Evolutionary conservation across 1,140 invertebrate genomes (phyloP), one percentile per base, ranked within the genome.

Genomic region (Zaprionus capensis): DNA sequence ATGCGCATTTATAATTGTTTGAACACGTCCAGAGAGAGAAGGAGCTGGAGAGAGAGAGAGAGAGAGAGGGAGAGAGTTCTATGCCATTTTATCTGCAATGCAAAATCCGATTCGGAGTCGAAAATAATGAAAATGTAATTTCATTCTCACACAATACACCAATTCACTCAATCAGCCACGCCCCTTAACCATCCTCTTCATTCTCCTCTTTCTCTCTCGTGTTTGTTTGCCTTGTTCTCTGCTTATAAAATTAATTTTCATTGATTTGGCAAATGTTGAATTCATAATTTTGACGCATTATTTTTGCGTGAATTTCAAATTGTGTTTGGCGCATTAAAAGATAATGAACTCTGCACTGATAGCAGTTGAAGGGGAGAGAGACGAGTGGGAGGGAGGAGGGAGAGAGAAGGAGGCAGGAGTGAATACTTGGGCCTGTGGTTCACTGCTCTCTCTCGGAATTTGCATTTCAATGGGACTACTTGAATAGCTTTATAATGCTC

Each of bases 281-380:
- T 88, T 90, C 71, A 90, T 88, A 88, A 88, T 88, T 88, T 90
- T 90, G 85, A 88, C 84, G 84, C 84, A 88, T 88, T 88, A 88
- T 88, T 88, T 87, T 84, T 87, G 84, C 57, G 84, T 88, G 84
- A 84, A 88, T 87, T 87, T 81, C 56, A 69, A 81, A 81, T 83
- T 88, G 71, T 83, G 71, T 83, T 87, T 87, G 63, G 31, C 69
- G 68, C 78, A 84, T 84, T 84, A 90, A 81, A 81, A 73, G 85
- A 90, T 88, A 88, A 88, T 90, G 75, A 83, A 83, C 68, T 71
- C 59, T 46, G 28, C 14, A 38, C 6, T 6, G 41, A 17, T 17
- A 44, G 15, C 15, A 5, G 12, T 14, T 14, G 1, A 38, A 2
- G 14, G 36, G 36, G 4, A 5, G 24, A 24, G 24, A 24, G 24